phyloP scores from a whole-genome alignment of 2,113 vertebrate genomes.

The Rhynchomys soricoides region DNA sequence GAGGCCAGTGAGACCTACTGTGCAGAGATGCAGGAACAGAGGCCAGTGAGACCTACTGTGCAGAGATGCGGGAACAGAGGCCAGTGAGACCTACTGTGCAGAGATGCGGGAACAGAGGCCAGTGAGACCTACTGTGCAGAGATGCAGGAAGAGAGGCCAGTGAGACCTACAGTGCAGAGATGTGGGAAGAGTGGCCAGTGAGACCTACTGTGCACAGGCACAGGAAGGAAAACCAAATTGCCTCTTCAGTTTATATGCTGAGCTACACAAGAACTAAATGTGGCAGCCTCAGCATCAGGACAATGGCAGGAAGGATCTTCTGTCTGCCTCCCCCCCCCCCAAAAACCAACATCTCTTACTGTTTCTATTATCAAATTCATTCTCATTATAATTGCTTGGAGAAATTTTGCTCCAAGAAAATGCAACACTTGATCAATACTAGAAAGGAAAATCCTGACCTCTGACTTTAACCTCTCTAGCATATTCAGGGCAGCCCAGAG shows the following conservation, averaged over 20 bases:
- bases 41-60: neutral
- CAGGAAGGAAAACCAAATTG: neutral
- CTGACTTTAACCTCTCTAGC: neutral
- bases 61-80: neutral
- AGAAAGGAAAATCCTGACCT: neutral
- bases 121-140: too few species aligned
- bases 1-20: neutral
- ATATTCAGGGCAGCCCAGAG: neutral
- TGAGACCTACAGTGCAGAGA: neutral
- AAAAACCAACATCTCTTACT: neutral
- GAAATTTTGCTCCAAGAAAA: neutral
- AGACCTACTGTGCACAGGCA: neutral
- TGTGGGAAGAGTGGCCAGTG: neutral
- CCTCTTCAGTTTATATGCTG: fast-evolving
- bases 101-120: neutral
- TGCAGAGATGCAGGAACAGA: neutral
- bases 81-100: neutral
- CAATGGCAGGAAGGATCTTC: fast-evolving
- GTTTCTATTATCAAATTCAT: neutral
- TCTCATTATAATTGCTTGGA: neutral
- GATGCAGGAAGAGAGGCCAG: too few species aligned
- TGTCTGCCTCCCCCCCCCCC: neutral
- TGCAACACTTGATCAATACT: neutral
- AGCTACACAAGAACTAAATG: neutral
- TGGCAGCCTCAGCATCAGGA: too few species aligned